Evolutionary conservation across 2,797 vertebrate genomes (phyloP).

Genomic region (Sebastes baramenuke): DNA sequence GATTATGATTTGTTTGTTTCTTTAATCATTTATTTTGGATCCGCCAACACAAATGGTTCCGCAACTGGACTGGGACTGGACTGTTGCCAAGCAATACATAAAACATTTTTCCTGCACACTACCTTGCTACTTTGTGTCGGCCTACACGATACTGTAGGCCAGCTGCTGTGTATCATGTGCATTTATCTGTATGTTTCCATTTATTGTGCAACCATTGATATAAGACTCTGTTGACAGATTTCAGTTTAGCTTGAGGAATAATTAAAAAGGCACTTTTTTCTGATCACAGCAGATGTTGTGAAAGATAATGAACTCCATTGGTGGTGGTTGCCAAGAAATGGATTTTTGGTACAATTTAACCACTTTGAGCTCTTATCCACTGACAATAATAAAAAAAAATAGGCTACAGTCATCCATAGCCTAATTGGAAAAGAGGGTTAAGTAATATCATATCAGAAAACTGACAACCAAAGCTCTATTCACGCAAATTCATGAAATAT

Average conservation of each 20-base stretch:
- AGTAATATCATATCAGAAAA: background rate
- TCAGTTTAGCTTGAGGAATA: background rate
- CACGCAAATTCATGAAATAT: background rate
- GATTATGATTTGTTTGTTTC: too few relatives aligned
- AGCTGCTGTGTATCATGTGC: background rate
- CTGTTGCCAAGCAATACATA: too few relatives aligned
- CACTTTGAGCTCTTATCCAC: background rate
- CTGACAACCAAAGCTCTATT: background rate
- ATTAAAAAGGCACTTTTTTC: background rate
- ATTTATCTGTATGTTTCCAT: background rate
- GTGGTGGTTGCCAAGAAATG: background rate
- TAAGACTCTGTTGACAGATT: background rate
- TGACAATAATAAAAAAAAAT: background rate
- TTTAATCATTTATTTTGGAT: too few relatives aligned
- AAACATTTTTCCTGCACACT: background rate
- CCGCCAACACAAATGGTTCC: too few relatives aligned
- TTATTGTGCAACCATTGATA: background rate
- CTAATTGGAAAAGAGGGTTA: background rate
- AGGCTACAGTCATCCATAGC: too few relatives aligned
- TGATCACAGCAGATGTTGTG: background rate
- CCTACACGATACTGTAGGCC: background rate
- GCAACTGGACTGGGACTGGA: too few relatives aligned
- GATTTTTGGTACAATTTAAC: background rate
- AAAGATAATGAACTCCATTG: background rate
- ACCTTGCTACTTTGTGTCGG: background rate